These are phyloP conservation scores for Neocrepidodera transversa DNA, from an alignment of 2,888 invertebrate species.

Conservation along the genomic window DNA sequence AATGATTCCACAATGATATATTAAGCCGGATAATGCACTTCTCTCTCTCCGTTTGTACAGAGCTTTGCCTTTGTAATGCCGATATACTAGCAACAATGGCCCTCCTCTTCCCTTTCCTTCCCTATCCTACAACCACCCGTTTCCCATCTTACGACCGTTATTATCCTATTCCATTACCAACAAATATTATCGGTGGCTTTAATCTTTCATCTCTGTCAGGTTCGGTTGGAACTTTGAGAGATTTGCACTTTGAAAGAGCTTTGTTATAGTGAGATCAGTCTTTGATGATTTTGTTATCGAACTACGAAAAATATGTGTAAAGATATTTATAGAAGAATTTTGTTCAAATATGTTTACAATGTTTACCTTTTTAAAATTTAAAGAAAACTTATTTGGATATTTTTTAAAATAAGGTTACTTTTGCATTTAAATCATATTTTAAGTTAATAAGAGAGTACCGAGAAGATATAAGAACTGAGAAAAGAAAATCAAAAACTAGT, in stretches of 20 bases:
- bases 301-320: no score
- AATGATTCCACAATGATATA: slow-evolving; percentile 40
- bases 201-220: slow-evolving; percentile 20
- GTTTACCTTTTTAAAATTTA: background rate
- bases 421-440: no score
- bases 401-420: no score
- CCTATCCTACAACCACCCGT: no score
- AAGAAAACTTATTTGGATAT: no score
- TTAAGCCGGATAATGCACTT: slow-evolving; percentile 44
- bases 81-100: slow-evolving; percentile 32
- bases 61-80: slow-evolving; percentile 42
- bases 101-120: no score
- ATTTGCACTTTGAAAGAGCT: slow-evolving; percentile 3
- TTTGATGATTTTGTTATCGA: background rate
- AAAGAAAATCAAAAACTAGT: no score
- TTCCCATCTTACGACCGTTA: slow-evolving; percentile 27
- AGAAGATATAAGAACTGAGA: no score
- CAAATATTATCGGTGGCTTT: slow-evolving; percentile 33
- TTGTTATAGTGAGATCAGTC: background rate
- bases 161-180: slow-evolving; percentile 35
- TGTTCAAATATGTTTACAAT: no score
- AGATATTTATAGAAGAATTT: no score
- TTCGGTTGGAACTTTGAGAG: background rate
- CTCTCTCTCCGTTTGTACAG: slow-evolving; percentile 21
- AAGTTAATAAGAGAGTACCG: no score